Base-by-base conservation (phyloP, 2,888 invertebrate genomes). In the Nymphalis c-album region DNA sequence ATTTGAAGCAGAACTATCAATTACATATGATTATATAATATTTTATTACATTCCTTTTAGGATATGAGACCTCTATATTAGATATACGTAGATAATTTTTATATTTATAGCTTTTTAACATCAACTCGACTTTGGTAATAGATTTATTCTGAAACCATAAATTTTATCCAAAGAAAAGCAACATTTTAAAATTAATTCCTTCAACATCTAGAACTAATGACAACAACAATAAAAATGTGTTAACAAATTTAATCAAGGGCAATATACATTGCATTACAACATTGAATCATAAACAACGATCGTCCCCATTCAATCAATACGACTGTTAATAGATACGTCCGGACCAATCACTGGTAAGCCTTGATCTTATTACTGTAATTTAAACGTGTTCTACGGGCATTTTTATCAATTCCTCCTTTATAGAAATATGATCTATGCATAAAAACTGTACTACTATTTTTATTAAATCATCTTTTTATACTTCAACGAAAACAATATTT, bases 301-400 rank as follows among this genome's bases (percentile, higher is more conserved):
- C 58, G 40, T 47, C 26, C 51, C 48, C 51, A 45, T 47, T 64
- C 66, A 63, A 60, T 60, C 66, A 66, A 72, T 64, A 70, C 55
- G 64, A 69, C 70, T 58, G 67, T 68, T 74, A 75, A 75, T 74
- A 71, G 71, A 71, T 74, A 74, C 73, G 65, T 77, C 77, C 76
- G 76, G 73, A 68, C 72, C 77, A 76, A 77, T 76, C 75, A 73
- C 67, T 31, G 63, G 57, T 13, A 35, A 72, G 71, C 78, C 78
- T 78, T 78, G 78, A 77, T 76, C 78, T 74, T 75, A 75, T 76
- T 78, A 73, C 35, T 57, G 57, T 57, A 6, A 35, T 40, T 55
- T 40, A 57, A 40, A 35, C 6, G 5, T 40, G 13, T 40, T 40
- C 13, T 2, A 40, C 1, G 40, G 4, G 2, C 40, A 40, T 40